A percentile compares a stretch with the other conserved stretches of the same genome.
Conservation (phyloP, 2,888 invertebrate species). For the Temnothorax rugatulus region DNA sequence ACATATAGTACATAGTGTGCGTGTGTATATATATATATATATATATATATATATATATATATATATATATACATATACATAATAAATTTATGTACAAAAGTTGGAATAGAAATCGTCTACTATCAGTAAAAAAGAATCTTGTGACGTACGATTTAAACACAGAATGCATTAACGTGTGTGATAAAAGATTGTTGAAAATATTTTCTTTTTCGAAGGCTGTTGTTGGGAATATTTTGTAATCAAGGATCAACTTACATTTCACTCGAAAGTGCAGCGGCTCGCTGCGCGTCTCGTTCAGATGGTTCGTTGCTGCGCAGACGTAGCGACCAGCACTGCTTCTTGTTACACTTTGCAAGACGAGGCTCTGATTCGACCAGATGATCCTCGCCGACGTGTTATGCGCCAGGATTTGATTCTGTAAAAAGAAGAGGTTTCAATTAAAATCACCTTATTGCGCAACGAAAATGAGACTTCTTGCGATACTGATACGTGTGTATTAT, state of each 20-base stretch:
- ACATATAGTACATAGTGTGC: too few relatives aligned
- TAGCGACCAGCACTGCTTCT: constrained; percentile 95
- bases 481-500: background rate
- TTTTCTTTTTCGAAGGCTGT: background rate
- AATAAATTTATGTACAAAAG: background rate
- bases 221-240: background rate
- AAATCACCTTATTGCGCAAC: background rate
- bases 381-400: constrained; percentile 96
- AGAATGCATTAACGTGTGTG: background rate
- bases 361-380: constrained; percentile 96
- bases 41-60: too few relatives aligned
- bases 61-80: too few relatives aligned
- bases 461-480: background rate
- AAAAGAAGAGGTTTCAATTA: constrained; percentile 58
- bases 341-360: constrained; percentile 96
- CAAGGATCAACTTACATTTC: constrained; percentile 91
- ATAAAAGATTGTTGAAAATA: background rate
- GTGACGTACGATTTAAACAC: background rate
- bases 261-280: constrained; percentile 94
- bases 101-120: constrained; percentile 28
- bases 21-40: too few relatives aligned
- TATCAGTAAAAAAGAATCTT: background rate
- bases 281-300: constrained; percentile 95
- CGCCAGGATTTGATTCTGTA: constrained; percentile 88
- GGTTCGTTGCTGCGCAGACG: constrained; percentile 95